Base-by-base conservation (phyloP, 2,888 invertebrate species). In the Ischnus inquisitorius region DNA sequence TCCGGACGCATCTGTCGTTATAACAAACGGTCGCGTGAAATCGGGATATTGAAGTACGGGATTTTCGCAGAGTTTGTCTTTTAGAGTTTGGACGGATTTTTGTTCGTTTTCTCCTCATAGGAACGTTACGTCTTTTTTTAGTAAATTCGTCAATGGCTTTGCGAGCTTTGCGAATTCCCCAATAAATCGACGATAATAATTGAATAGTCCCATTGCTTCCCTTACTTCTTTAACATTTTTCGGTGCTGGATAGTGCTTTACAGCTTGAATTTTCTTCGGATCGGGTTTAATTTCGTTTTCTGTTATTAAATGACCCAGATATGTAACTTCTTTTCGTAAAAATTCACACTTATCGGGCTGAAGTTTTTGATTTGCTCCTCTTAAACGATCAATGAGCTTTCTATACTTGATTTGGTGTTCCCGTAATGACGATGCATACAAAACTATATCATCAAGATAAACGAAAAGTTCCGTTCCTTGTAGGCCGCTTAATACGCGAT, bases 321-420 rank as follows among this genome's bases (percentile, higher is more conserved):
- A n/a, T n/a, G n/a, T 19, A 8, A 62, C 62, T 39, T 62, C 34
- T 34, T 34, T 39, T 25, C 57, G 62, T 84, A 88, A 87, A 14
- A 62, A 62, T 34, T 62, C 62, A 34, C 62, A 62, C n/a, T 62
- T 62, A 3, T 62, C 62, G 0, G 39, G 62, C 12, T 62, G n/a
- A 1, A 62, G 12, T 39, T 39, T 39, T 0, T 39, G n/a, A n/a
- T 62, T 62, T 3, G 62, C 62, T 0, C 39, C 62, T n/a, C 5
- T 16, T 3, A 62, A n/a, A 4, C 62, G 14, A 2, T 2, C 8
- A 3, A 62, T 62, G 0, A 62, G 5, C n/a, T 39, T 14, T 1
- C n/a, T n/a, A 3, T 39, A 34, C 16, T 39, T 62, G 4, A 14
- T 39, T 34, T 39, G 16, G n/a, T 62, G 62, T 16, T 62, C 39